Percentiles rank a stretch among this genome's conserved stretches.
Conservation (phyloP, 2,797 vertebrate genomes). For the Pangasius krempfi region DNA sequence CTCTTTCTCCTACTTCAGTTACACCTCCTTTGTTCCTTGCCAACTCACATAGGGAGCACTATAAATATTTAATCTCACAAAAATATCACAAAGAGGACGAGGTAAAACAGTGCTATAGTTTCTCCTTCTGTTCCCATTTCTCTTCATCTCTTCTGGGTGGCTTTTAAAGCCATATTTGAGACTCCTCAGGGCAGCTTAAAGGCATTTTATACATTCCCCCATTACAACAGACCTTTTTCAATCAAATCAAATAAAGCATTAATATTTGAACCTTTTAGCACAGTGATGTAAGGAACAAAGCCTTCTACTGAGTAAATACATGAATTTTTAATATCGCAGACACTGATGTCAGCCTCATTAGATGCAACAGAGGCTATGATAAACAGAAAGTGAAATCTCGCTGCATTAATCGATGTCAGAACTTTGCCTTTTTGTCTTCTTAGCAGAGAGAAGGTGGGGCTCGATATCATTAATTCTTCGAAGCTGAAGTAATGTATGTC, state of each 20-base stretch:
- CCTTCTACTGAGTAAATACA: conserved; percentile 9
- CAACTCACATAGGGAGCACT: conserved; percentile 61
- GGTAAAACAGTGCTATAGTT: conserved; percentile 68
- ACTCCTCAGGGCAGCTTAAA: neutral
- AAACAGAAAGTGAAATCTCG: neutral
- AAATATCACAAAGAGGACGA: conserved; percentile 70
- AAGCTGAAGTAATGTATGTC: neutral
- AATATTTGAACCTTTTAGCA: conserved; percentile 74
- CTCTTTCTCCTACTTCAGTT: conserved; percentile 38
- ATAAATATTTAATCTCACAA: conserved; percentile 80
- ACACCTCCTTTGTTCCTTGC: conserved; percentile 19
- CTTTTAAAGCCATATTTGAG: neutral
- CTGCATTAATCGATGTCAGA: neutral
- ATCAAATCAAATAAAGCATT: conserved; percentile 80
- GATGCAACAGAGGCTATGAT: neutral
- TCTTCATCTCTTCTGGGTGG: neutral
- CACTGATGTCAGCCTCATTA: conserved; percentile 44
- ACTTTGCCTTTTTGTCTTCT: neutral
- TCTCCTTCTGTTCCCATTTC: conserved; percentile 51
- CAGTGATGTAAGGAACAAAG: conserved; percentile 30
- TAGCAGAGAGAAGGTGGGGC: neutral
- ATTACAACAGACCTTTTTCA: conserved; percentile 72
- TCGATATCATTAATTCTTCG: neutral
- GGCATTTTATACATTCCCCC: conserved; percentile 53
- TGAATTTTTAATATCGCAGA: conserved; percentile 50